Evolutionary conservation across 2,797 vertebrate species (phyloP).

Genomic region (Propithecus perrieri): DNA sequence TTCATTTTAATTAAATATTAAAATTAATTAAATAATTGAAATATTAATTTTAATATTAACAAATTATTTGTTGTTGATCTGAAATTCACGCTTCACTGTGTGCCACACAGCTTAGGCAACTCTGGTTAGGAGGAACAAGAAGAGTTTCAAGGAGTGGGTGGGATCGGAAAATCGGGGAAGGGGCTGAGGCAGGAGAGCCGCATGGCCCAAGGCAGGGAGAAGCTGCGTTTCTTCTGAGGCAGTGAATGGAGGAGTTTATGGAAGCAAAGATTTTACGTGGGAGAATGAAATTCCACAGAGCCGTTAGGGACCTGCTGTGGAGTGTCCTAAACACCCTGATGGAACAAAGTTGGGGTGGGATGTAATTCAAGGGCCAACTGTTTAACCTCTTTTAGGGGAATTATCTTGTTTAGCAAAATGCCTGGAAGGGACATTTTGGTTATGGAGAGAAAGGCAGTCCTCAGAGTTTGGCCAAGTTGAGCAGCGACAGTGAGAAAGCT

Average conservation of each 20-base stretch:
- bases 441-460: background rate
- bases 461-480: background rate
- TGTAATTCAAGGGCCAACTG: background rate
- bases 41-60: background rate
- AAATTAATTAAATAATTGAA: too few relatives aligned
- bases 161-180: background rate
- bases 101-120: background rate
- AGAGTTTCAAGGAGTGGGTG: background rate
- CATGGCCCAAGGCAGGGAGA: background rate
- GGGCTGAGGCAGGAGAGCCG: background rate
- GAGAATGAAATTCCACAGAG: background rate
- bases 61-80: background rate
- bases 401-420: background rate
- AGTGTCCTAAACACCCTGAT: background rate
- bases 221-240: background rate
- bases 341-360: background rate
- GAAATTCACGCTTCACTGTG: background rate
- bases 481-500: background rate
- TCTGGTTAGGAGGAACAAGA: background rate
- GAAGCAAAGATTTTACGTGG: background rate
- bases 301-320: background rate
- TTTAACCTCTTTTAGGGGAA: background rate
- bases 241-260: background rate
- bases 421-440: background rate
- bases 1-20: too few relatives aligned